Evolutionary conservation across 2,888 invertebrate species (phyloP).

Genomic region (Linyphia triangularis): DNA sequence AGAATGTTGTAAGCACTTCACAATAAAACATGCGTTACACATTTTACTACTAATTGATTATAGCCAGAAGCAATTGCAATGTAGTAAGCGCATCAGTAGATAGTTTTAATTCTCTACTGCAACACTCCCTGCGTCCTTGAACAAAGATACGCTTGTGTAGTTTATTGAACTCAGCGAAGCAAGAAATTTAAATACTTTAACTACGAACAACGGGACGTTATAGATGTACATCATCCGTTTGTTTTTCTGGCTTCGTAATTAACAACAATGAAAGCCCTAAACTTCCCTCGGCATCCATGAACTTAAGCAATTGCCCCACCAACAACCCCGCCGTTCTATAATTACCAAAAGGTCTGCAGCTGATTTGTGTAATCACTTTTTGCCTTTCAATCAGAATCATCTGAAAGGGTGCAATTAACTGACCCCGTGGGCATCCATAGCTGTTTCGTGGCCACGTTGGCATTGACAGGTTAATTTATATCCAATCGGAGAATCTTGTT

Average conservation of each 20-base stretch:
- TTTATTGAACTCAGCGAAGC: not conserved
- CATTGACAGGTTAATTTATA: conserved; percentile 24
- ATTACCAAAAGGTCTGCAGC: not conserved
- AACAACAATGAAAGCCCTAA: not conserved
- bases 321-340: too few species aligned
- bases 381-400: conserved; percentile 14
- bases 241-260: not conserved
- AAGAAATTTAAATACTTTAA: not conserved
- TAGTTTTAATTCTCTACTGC: not conserved
- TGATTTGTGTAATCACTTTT: conserved; percentile 10
- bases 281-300: not conserved
- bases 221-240: not conserved
- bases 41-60: not conserved
- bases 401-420: not conserved
- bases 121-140: not conserved
- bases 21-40: not conserved
- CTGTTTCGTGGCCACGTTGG: not conserved
- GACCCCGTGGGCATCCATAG: not conserved
- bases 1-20: not conserved
- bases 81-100: not conserved
- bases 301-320: not conserved
- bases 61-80: not conserved
- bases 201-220: not conserved
- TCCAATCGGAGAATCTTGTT: conserved; percentile 1
- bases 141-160: not conserved